Evolutionary conservation across 2,797 vertebrate species (phyloP), one percentile per base, ranked within the genome.

Genomic region (Characodon lateralis): DNA sequence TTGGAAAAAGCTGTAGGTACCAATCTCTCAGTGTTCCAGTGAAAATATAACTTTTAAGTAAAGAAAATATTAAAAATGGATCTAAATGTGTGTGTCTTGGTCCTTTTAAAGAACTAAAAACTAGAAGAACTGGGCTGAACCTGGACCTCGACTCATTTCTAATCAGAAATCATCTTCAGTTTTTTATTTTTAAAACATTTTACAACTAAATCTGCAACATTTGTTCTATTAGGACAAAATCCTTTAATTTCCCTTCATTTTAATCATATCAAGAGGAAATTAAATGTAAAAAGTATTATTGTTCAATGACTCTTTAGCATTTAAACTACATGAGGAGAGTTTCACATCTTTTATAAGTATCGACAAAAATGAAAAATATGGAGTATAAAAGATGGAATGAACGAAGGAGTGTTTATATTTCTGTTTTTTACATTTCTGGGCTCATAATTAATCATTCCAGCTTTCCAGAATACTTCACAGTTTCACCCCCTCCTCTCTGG

Each of bases 361-460:
- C 3, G 63, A 66, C 61, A 41, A n/a, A 68, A 46, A 46, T 46
- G 24, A 43, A 68, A n/a, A 7, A 39, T 10, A 41, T 24, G 63
- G 22, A 41, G 7, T 66, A 68, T 10, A 46, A 68, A n/a, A 68
- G 39, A n/a, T 46, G 65, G 65, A 68, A 68, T 68, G 65, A n/a
- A 12, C 39, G 41, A 46, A 68, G 43, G 65, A n/a, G 5, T 18
- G 50, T 51, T 51, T 51, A 16, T 51, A 51, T 65, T 65, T 65
- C 28, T 66, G 59, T 31, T 35, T 63, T 61, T 61, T 12, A 2
- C 2, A 14, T 35, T 63, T 63, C 59, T 63, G 48, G 7, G 16
- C 55, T 76, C 77, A 3, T 22, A 41, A 41, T 65, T 18, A 12
- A 22, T 66, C 16, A 41, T 41, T 66, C 35, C 39, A 41, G 63